Base-by-base conservation (phyloP, 2,888 invertebrate genomes). In the Leptogaster cylindrica region DNA sequence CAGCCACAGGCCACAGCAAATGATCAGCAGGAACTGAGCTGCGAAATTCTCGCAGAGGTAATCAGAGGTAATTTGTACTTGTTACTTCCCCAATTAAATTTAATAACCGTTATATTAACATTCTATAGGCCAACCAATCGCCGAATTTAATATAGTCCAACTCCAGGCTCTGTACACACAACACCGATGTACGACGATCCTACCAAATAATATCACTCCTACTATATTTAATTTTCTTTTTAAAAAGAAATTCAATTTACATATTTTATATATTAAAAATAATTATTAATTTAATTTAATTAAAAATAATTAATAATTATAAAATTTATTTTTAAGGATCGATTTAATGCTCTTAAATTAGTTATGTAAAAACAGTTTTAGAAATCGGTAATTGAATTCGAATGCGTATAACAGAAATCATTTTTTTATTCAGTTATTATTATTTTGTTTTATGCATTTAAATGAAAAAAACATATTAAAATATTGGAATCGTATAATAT, bases 191-290 rank as follows among this genome's bases (percentile, higher is more conserved):
- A 72, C 39, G 71, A 71, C 33, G 71, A 73, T 41, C 72, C 72
- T 18, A 69, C 68, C 5, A 73, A 72, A 73, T 73, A 73, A 72
- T 73, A 73, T 72, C 70, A 72, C 68, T 73, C 41, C 6, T 61
- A 31, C 44, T 28, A 61, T 28, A 44, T 55, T 23, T 68, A 63
- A 52, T 65, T 68, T 44, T 31, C 41, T 44, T 44, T 44, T 25
- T 44, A 61, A 61, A 61, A 61, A 44, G 28, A 61, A 25, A 25
- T 12, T n/a, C 4, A 25, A 28, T 4, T 3, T 4, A 12, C n/a
- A 3, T 10, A n/a, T n/a, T n/a, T n/a, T n/a, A n/a, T n/a, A n/a
- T n/a, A n/a, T n/a, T n/a, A n/a, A n/a, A n/a, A n/a, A n/a, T n/a
- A n/a, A n/a, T n/a, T n/a, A n/a, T n/a, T n/a, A n/a, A n/a, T n/a